Conservation (phyloP, 2,888 invertebrate genomes). For the Eupithecia vulgata region DNA sequence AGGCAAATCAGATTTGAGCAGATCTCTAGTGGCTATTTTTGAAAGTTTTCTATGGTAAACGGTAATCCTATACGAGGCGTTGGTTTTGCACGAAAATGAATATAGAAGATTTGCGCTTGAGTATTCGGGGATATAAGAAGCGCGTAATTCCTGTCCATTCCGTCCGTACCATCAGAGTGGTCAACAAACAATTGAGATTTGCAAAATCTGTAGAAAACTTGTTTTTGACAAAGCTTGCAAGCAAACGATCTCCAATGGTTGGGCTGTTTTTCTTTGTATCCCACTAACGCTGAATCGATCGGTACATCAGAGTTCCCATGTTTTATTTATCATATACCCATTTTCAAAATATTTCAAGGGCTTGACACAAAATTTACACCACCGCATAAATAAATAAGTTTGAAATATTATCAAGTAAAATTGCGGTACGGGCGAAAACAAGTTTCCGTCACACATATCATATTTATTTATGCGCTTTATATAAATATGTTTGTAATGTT, state of each 20-base stretch:
- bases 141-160: not conserved
- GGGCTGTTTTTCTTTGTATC: not conserved
- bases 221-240: not conserved
- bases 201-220: not conserved
- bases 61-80: not conserved
- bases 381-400: not conserved
- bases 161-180: not conserved
- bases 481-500: not conserved
- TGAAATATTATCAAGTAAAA: conserved; percentile 1
- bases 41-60: not conserved
- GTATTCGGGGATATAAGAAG: not conserved
- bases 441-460: no score
- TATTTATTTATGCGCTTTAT: no score
- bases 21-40: not conserved
- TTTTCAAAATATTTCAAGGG: not conserved
- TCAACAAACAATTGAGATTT: not conserved
- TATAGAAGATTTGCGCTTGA: no score
- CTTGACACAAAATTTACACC: not conserved
- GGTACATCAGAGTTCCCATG: not conserved
- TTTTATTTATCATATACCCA: not conserved
- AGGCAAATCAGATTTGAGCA: not conserved
- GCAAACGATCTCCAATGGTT: not conserved
- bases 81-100: no score
- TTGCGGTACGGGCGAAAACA: not conserved
- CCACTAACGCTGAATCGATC: not conserved